Conservation (phyloP, 2,113 vertebrate species). For the Indri indri region DNA sequence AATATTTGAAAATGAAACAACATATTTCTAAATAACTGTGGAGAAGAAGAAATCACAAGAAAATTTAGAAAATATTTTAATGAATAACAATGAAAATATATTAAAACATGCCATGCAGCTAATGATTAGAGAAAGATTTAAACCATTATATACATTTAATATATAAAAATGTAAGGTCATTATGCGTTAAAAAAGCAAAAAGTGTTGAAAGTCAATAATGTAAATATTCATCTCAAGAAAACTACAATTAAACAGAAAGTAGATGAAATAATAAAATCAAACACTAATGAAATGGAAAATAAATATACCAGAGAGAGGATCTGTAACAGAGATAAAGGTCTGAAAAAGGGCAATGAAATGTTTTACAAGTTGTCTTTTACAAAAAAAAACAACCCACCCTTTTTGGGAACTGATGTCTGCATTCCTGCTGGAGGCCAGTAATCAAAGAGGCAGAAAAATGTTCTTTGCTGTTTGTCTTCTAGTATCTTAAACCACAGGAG, state of each 20-base stretch:
- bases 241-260: neutral
- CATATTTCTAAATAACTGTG: neutral
- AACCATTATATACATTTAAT: neutral
- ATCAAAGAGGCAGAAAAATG: too few relatives aligned
- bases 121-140: neutral
- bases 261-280: neutral
- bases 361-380: too few relatives aligned
- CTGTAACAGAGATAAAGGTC: too few relatives aligned
- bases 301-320: neutral
- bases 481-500: too few relatives aligned
- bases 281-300: neutral
- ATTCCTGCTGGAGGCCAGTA: too few relatives aligned
- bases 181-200: neutral
- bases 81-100: neutral
- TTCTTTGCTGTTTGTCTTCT: too few relatives aligned
- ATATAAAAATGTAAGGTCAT: neutral
- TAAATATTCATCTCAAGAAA: neutral
- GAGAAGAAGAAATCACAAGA: neutral
- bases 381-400: too few relatives aligned
- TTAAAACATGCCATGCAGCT: neutral
- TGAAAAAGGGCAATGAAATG: too few relatives aligned
- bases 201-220: neutral
- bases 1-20: neutral
- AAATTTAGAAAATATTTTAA: neutral
- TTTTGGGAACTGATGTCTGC: too few relatives aligned